Base-by-base conservation (phyloP, 2,888 invertebrate species). In the Ennomos erosarius region DNA sequence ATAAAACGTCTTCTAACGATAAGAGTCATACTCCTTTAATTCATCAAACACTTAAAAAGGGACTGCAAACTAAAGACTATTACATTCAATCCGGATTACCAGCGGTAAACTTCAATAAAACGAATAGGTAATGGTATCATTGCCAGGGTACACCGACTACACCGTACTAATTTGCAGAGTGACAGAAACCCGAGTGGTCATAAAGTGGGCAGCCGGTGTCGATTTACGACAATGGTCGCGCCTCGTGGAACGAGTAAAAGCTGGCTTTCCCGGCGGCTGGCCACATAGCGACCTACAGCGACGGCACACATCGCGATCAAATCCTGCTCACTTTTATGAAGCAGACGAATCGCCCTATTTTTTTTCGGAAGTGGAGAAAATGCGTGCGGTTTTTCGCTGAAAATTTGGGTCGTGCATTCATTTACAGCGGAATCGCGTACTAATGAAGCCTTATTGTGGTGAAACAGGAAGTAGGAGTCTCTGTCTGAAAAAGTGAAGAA, bases 301-400 rank as follows among this genome's bases (percentile, higher is more conserved):
- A 69, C 84, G 88, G 76, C 89, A 89, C 71, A 90, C 88, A 87
- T 89, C 69, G 70, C 65, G 79, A 78, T 79, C 78, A 84, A 83
- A 88, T 90, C 90, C 88, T 90, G 86, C 82, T 86, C 73, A 64
- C 36, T 51, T 70, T 71, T 71, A 73, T 69, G 67, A 71, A 51
- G 53, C 59, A 64, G 65, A 59, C 61, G 57, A 56, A 57, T 64
- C 57, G 66, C 69, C 62, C 65, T 70, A 50, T 55, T 67, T 61
- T 26, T n/a, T 56, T 64, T 59, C 42, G 40, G 44, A 52, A 35
- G 38, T 13, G 9, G 16, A 37, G 43, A 52, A 44, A 51, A 51
- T 51, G 36, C 34, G 38, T 39, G 45, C 40, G 45, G 33, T 44
- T 45, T 48, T 49, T 11, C 36, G 38, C 56, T 45, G 50, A 40